Conservation (phyloP, 2,797 vertebrate genomes). For the Trematomus bernacchii region DNA sequence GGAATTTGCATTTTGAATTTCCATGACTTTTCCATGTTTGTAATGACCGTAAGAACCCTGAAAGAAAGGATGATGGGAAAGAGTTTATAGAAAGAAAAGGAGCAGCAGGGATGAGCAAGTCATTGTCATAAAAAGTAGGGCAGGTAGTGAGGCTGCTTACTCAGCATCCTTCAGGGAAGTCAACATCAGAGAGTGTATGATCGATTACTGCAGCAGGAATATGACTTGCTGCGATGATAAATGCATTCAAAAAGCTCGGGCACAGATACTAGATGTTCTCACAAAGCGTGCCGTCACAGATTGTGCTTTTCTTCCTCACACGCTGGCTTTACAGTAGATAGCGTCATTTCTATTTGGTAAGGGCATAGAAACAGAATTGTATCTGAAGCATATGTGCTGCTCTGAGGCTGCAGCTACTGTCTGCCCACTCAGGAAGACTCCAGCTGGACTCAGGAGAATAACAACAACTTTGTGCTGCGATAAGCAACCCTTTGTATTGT, state of each 20-base stretch:
- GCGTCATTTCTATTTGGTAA: conserved; percentile 19
- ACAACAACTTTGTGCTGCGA: conserved; percentile 69
- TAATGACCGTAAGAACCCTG: too few species aligned
- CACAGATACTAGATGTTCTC: conserved; percentile 27
- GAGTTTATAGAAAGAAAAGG: conserved; percentile 19
- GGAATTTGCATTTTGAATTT: too few species aligned
- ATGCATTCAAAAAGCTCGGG: conserved; percentile 25
- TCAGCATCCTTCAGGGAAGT: conserved; percentile 61
- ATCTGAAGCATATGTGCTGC: conserved; percentile 39
- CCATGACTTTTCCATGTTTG: too few species aligned
- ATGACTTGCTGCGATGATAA: conserved; percentile 43
- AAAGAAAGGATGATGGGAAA: conserved; percentile 2
- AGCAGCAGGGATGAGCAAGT: conserved; percentile 34
- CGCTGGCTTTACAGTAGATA: background rate
- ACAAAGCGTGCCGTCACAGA: conserved; percentile 16
- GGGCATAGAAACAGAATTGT: conserved; percentile 23
- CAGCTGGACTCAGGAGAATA: conserved; percentile 60
- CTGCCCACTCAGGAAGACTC: conserved; percentile 67
- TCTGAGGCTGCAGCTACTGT: conserved; percentile 37
- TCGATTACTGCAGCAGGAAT: conserved; percentile 68
- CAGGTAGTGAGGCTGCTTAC: conserved; percentile 49
- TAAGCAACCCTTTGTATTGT: conserved; percentile 63
- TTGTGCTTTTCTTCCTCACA: conserved; percentile 9
- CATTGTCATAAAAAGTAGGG: conserved; percentile 48
- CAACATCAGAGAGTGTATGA: conserved; percentile 60